These are phyloP conservation scores for Balaeniceps rex DNA, from an alignment of 2,113 vertebrate species.

Conservation along the genomic window DNA sequence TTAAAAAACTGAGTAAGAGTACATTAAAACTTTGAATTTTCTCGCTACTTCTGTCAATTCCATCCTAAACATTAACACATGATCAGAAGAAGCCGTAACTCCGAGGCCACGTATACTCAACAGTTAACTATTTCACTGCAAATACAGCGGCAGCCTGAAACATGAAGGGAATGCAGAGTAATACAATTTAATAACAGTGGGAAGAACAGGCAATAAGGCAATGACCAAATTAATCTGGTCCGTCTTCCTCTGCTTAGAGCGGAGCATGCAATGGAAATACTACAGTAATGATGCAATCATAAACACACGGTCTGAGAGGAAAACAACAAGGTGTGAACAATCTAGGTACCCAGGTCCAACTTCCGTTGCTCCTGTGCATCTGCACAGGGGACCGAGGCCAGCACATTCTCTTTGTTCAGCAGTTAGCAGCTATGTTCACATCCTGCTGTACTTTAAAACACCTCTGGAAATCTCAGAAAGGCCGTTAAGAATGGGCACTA, in stretches of 20 bases:
- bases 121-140: neutral
- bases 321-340: neutral
- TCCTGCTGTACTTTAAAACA: neutral
- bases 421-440: neutral
- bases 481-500: fast-evolving
- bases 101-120: neutral
- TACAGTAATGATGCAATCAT: neutral
- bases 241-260: neutral
- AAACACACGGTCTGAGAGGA: neutral
- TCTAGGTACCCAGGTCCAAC: neutral
- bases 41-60: neutral
- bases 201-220: neutral
- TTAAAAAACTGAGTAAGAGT: neutral
- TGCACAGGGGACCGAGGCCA: neutral
- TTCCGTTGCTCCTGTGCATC: fast-evolving
- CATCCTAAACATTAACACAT: neutral
- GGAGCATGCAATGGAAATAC: neutral
- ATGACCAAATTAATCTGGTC: neutral
- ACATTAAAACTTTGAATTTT: neutral
- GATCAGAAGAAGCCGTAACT: neutral
- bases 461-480: neutral
- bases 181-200: neutral
- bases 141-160: neutral
- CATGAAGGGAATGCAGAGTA: neutral
- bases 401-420: neutral